Base-by-base conservation (phyloP, 2,113 vertebrate species). In the Myxocyprinus asiaticus region DNA sequence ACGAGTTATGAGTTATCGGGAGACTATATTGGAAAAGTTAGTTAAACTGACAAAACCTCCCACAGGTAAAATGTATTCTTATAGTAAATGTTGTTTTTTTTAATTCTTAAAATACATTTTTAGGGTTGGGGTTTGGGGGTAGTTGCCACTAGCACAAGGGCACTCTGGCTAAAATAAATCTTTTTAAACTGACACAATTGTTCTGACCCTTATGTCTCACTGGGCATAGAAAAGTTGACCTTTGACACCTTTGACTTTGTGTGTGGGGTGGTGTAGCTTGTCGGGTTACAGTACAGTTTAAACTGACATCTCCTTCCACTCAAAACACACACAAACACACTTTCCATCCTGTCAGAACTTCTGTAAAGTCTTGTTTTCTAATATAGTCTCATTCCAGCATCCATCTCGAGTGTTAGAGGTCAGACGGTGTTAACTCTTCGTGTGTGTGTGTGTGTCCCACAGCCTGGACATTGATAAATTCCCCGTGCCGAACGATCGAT, bases 401-500 rank as follows among this genome's bases (percentile, higher is more conserved):
- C 58, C 70, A 78, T 84, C 83, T 81, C 42, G 44, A 15, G 76
- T 78, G 80, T 70, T 33, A 69, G 68, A 67, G 83, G 76, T 84
- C 79, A 81, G 69, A 70, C 82, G 56, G 47, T 75, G 55, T 84
- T 80, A 84, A 84, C 83, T 78, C 43, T 72, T 47, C 61, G 22
- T 47, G 56, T 83, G 22, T 79, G 75, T 79, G 72, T 56, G 67
- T 48, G 58, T 58, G 77, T 53, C n/a, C 66, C 64, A 42, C 50
- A 81, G 81, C 78, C 65, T 85, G 84, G 84, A 83, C 84, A 85
- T 85, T 85, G 84, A 85, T 85, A 83, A 85, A 85, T 85, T 85
- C 78, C 70, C 75, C 56, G 68, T 72, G 56, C 78, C 75, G 61
- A 83, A 76, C 78, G 22, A 85, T 85, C 84, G 84, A 85, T 85